phyloP scores from a whole-genome alignment of 2,888 invertebrate species.

The Mythimna loreyi region DNA sequence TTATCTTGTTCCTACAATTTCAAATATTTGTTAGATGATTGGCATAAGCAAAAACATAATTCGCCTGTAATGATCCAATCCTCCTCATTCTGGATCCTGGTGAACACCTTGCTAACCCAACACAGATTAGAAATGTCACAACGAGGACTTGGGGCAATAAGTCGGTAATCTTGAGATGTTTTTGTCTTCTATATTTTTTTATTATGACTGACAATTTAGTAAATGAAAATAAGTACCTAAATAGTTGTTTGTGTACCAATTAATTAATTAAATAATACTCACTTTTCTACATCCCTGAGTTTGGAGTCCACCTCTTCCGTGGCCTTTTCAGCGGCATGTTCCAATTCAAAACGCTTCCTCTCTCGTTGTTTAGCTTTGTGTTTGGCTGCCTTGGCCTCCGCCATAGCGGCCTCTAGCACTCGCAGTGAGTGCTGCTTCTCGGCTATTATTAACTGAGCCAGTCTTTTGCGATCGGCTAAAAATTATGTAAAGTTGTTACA shows the following conservation, averaged over 20 bases:
- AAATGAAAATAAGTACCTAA: too few relatives aligned
- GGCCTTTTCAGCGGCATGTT: constrained; percentile 76
- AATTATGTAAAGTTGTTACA: constrained; percentile 24
- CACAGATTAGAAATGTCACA: too few relatives aligned
- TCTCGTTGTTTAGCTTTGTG: constrained; percentile 77
- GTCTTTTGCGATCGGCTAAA: constrained; percentile 85
- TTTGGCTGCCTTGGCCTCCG: constrained; percentile 84
- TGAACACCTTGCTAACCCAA: too few relatives aligned
- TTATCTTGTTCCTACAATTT: constrained; percentile 89
- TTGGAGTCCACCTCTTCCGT: constrained; percentile 83
- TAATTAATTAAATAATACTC: constrained; percentile 17
- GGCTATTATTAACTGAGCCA: constrained; percentile 86
- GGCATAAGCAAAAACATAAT: background rate
- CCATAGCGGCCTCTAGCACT: constrained; percentile 86
- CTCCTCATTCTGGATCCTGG: too few relatives aligned
- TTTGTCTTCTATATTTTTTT: too few relatives aligned
- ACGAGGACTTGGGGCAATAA: too few relatives aligned
- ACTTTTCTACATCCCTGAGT: constrained; percentile 83
- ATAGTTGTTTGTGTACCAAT: too few relatives aligned
- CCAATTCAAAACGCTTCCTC: constrained; percentile 72
- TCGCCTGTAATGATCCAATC: too few relatives aligned
- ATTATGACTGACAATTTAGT: too few relatives aligned
- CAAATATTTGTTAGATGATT: background rate
- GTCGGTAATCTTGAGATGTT: too few relatives aligned
- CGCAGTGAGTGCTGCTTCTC: constrained; percentile 87